phyloP scores from a whole-genome alignment of 2,113 vertebrate species.

The Xenus cinereus region DNA sequence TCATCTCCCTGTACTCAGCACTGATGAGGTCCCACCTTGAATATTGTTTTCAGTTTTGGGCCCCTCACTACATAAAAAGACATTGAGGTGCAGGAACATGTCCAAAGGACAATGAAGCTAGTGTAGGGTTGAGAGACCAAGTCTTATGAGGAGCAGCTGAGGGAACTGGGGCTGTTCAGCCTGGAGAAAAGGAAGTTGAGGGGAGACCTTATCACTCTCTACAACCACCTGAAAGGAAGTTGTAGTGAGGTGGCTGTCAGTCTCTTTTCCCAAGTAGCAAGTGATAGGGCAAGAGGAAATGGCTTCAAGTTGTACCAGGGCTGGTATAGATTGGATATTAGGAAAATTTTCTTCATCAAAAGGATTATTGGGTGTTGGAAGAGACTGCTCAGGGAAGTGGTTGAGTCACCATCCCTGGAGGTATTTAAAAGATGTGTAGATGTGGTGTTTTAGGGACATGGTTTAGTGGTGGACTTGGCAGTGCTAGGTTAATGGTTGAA shows the following conservation, averaged over 20 bases:
- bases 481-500: background rate
- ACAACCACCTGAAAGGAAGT: background rate
- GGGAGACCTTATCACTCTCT: background rate
- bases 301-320: background rate
- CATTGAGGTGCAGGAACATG: background rate
- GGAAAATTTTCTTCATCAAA: background rate
- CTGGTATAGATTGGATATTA: background rate
- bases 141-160: background rate
- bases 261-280: background rate
- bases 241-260: background rate
- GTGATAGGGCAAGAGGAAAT: background rate
- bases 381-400: background rate
- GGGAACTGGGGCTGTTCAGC: background rate
- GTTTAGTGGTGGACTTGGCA: background rate
- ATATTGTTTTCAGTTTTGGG: background rate
- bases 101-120: background rate
- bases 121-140: background rate
- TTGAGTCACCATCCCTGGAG: background rate
- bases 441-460: too few species aligned
- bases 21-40: background rate
- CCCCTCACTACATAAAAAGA: background rate
- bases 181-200: background rate
- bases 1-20: background rate
- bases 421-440: background rate
- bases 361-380: background rate